Evolutionary conservation across 2,113 vertebrate species (phyloP), one percentile per base, ranked within the genome.

Genomic region (Mastomys coucha): DNA sequence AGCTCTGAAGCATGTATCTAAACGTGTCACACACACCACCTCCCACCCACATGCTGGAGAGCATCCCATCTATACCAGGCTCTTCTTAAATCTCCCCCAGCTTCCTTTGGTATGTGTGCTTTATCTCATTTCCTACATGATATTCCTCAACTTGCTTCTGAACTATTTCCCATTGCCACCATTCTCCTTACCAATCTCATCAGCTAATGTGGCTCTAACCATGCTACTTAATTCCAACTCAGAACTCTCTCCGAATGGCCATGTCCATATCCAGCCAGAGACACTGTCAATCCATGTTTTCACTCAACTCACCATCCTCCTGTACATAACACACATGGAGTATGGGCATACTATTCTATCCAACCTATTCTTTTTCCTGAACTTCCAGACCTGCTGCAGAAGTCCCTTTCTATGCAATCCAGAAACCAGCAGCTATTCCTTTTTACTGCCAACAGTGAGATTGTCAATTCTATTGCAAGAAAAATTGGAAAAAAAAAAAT

Each of bases 241-340:
- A 20, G 56, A 45, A 36, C 11, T 67, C 70, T 49, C 53, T 77
- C 28, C 12, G 24, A 75, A 39, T 9, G 33, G 19, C 31, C 1
- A 39, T 14, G 22, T 8, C 36, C 49, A 13, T 49, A 4, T 42
- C 58, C 70, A 77, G 28, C n/a, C 56, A 14, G 39, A 75, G 11
- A 65, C 5, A 36, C 42, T 65, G 78, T 53, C 49, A 4, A n/a
- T 19, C 24, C 49, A 20, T n/a, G 10, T 4, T 39, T 39, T 42
- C 75, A 72, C 10, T 42, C 51, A 51, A 16, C 26, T 31, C 36
- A 8, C 11, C 42, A 31, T 78, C 49, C 56, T 81, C 26, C 2
- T 20, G 6, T 0, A 11, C 9, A 39, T 0, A 9, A 20, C 28
- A 58, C 63, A 81, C 11, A 11, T 31, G 36, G 0, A n/a, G 58